Evolutionary conservation across 1,140 invertebrate genomes (phyloP).

Genomic region (Sminthurinus signatus): DNA sequence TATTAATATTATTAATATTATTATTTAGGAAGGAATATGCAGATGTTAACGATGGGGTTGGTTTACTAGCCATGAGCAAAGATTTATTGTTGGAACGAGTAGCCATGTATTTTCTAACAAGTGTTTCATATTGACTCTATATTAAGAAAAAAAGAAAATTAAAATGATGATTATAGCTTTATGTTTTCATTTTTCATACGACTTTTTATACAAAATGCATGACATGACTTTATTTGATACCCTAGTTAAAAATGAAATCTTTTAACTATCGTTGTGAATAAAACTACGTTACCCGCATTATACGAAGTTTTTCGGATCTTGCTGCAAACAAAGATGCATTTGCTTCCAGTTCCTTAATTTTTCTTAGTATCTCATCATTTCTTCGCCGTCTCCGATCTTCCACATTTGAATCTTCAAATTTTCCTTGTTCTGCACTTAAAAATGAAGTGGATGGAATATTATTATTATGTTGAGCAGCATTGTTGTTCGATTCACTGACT

Average conservation of each 20-base stretch:
- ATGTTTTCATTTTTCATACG: too few relatives aligned
- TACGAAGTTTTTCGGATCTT: slow-evolving; percentile 26
- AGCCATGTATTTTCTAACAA: slow-evolving; percentile 22
- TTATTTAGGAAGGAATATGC: neutral
- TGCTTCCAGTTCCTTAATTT: slow-evolving; percentile 31
- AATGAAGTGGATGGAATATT: neutral
- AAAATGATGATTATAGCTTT: too few relatives aligned
- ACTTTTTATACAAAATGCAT: too few relatives aligned
- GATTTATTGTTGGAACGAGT: slow-evolving; percentile 8
- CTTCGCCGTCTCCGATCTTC: slow-evolving; percentile 11
- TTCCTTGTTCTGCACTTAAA: neutral
- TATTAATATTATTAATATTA: neutral
- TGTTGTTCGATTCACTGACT: too few relatives aligned
- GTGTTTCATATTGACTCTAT: slow-evolving; percentile 30
- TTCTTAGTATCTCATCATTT: slow-evolving; percentile 25
- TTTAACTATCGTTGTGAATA: too few relatives aligned
- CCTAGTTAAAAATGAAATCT: too few relatives aligned
- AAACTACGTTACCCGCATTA: slow-evolving; percentile 35
- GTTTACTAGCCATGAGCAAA: too few relatives aligned
- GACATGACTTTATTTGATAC: too few relatives aligned
- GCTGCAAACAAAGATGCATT: slow-evolving; percentile 28
- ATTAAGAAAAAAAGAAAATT: too few relatives aligned
- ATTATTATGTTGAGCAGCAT: too few relatives aligned
- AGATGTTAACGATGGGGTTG: neutral
- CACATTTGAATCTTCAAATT: slow-evolving; percentile 1